Evolutionary conservation across 37 sponge, comb jelly and placozoan genomes (phyloP), one percentile per base, ranked within the genome.

Genomic region (Hormiphora californensis): DNA sequence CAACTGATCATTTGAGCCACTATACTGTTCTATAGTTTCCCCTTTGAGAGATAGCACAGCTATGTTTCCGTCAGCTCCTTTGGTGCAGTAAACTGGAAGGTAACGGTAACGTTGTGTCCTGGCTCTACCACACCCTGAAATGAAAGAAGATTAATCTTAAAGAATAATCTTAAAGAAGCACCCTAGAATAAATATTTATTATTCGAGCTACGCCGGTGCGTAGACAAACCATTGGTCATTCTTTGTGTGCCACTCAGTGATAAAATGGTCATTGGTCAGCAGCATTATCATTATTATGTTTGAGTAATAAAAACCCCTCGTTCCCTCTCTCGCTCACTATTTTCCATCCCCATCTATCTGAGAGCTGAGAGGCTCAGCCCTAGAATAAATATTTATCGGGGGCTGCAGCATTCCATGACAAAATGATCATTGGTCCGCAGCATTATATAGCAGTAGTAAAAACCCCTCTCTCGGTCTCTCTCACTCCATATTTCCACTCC

Each of bases 21-120:
- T 27, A 19, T 43, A 73, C 46, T 73, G 81, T 36, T 73, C 81
- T 43, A 73, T 41, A 11, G 81, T 73, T 36, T 73, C 81, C 4
- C 81, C 81, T 40, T 73, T 73, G 46, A 73, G 46, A n/a, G 36
- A 43, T n/a, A 73, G 25, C 81, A 73, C 43, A 73, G 46, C 4
- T 28, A 22, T 4, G 43, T 46, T 41, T 73, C 81, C 5, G 81
- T 25, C 23, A 73, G 21, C 23, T 73, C 81, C 23, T 73, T 73
- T 0, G 81, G 81, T 27, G 44, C 46, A 39, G 39, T 73, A 28
- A 73, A 73, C 44, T 73, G 81, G 44, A 73, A 73, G 28, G 32
- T 8, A 9, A 73, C 35, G 15, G 81, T 43, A n/a, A 73, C 81
- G 27, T 21, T 73, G 35, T 43, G 21, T 25, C 81, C 40, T 28